Base-by-base conservation (phyloP, 2,888 invertebrate genomes). In the Bruchidius siliquastri region DNA sequence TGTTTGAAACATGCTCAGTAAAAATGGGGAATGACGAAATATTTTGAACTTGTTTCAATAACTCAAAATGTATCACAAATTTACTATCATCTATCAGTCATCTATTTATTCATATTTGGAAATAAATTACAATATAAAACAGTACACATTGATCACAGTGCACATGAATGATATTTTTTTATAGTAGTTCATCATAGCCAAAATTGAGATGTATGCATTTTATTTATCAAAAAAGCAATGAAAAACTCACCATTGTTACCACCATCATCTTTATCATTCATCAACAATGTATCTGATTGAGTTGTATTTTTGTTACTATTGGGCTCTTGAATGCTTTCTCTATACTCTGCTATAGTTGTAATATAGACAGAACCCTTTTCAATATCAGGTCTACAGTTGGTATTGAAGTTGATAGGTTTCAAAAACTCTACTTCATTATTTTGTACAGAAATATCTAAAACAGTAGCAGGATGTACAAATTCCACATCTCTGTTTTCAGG, bases 161-260 rank as follows among this genome's bases (percentile, higher is more conserved):
- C n/a, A n/a, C n/a, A n/a, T n/a, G n/a, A n/a, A n/a, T n/a, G n/a
- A n/a, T n/a, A n/a, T n/a, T n/a, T n/a, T n/a, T n/a, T n/a, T n/a
- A n/a, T n/a, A n/a, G n/a, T n/a, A n/a, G n/a, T n/a, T n/a, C n/a
- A n/a, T n/a, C n/a, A n/a, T n/a, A n/a, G n/a, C n/a, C n/a, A n/a
- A n/a, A n/a, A n/a, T n/a, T n/a, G n/a, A n/a, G n/a, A n/a, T n/a
- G n/a, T n/a, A n/a, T n/a, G n/a, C n/a, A n/a, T n/a, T n/a, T n/a
- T n/a, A n/a, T n/a, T n/a, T n/a, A 68, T 71, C 21, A 66, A 21
- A 26, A 68, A 67, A 72, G 20, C 30, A 73, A 26, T 18, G n/a
- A 68, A 68, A 26, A 4, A 26, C 26, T 26, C 26, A 26, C 26
- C 26, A 49, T 49, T 49, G 1, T 49, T 49, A 49, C 49, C 49